A percentile compares a stretch with the other conserved stretches of the same genome.
Evolutionary conservation across 2,888 invertebrate genomes (phyloP).

Genomic region (Xylota segnis): DNA sequence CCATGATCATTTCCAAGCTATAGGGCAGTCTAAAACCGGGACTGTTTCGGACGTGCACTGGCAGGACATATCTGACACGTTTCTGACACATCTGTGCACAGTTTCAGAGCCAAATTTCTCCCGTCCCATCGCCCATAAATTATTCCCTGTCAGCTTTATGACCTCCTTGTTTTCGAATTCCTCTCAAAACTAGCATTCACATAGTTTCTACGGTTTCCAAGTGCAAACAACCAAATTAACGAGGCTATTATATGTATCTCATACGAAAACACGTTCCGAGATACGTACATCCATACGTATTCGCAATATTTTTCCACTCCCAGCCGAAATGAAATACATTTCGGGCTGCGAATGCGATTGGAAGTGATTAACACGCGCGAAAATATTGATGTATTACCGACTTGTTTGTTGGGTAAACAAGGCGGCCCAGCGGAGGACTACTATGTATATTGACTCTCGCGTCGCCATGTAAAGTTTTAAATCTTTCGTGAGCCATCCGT

Average conservation of each 20-base stretch:
- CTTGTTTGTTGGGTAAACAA: conserved; percentile 24
- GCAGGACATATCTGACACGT: too few relatives aligned
- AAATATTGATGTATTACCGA: conserved; percentile 3
- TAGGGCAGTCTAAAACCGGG: too few relatives aligned
- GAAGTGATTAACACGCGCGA: conserved; percentile 29
- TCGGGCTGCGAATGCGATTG: neutral
- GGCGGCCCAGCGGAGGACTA: neutral
- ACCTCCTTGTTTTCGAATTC: too few relatives aligned
- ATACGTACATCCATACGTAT: neutral
- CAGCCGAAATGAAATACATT: neutral
- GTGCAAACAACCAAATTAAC: too few relatives aligned
- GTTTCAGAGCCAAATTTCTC: too few relatives aligned
- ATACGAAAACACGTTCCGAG: neutral
- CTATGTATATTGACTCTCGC: neutral
- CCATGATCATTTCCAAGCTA: too few relatives aligned
- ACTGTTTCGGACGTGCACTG: too few relatives aligned
- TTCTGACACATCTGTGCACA: too few relatives aligned
- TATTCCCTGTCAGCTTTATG: too few relatives aligned
- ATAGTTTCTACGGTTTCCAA: too few relatives aligned
- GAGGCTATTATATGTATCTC: neutral
- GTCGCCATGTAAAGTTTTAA: conserved; percentile 9
- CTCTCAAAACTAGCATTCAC: too few relatives aligned
- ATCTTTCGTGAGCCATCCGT: conserved; percentile 8
- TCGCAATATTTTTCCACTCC: neutral
- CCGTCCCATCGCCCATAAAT: too few relatives aligned